Percentiles rank a stretch among this genome's conserved stretches.
Evolutionary conservation across 2,888 invertebrate genomes (phyloP).

Genomic region (Drosophila anomalipes): DNA sequence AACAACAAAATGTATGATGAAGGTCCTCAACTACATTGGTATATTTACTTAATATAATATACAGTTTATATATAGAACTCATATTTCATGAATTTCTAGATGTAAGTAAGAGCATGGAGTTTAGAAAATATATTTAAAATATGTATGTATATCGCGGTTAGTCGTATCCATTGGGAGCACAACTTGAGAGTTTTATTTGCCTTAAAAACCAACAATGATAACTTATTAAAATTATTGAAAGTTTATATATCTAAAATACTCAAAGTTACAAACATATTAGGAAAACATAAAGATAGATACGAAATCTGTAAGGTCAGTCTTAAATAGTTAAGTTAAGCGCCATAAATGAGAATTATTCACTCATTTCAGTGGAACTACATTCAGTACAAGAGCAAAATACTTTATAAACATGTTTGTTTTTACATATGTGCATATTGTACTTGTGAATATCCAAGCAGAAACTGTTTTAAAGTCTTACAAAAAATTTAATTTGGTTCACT

Average conservation of each 20-base stretch:
- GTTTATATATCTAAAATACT: constrained; percentile 37
- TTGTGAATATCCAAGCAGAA: constrained; percentile 13
- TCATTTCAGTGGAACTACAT: constrained; percentile 34
- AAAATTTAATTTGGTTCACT: constrained; percentile 10
- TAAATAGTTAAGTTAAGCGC: constrained; percentile 19
- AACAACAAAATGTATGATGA: constrained; percentile 35
- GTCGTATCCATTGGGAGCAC: constrained; percentile 37
- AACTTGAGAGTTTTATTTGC: constrained; percentile 60
- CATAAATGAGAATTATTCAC: constrained; percentile 10
- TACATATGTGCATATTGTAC: constrained; percentile 5
- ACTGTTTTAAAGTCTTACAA: background rate
- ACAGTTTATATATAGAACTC: constrained; percentile 39
- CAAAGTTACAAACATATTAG: constrained; percentile 39
- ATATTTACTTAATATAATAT: constrained; percentile 42
- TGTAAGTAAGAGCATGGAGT: constrained; percentile 43
- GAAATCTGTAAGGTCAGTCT: constrained; percentile 15
- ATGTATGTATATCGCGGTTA: constrained; percentile 13
- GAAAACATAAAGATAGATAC: constrained; percentile 20
- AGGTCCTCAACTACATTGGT: constrained; percentile 37
- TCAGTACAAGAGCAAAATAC: constrained; percentile 48
- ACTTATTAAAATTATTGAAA: constrained; percentile 35
- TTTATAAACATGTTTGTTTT: constrained; percentile 20
- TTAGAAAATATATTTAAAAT: constrained; percentile 24
- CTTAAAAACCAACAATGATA: constrained; percentile 54
- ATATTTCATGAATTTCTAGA: constrained; percentile 69